phyloP scores from a whole-genome alignment of 1,140 invertebrate genomes.

The Bombus terrestris region DNA sequence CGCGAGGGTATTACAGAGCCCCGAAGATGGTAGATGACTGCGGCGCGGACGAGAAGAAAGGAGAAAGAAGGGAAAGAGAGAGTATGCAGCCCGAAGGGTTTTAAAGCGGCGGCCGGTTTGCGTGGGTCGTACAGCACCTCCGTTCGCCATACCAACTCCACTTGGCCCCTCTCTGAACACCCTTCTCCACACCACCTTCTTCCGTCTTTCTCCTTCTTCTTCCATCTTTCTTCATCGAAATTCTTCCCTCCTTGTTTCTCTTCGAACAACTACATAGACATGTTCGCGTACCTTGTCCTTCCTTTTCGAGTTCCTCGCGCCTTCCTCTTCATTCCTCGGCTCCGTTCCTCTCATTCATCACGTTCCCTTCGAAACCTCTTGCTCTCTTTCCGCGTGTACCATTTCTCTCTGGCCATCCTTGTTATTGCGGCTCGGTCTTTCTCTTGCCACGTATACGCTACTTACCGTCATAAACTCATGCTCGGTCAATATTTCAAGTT shows the following conservation, averaged over 20 bases:
- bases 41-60: constrained; percentile 10
- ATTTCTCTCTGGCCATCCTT: neutral
- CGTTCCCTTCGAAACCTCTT: constrained; percentile 42
- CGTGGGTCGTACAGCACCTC: constrained; percentile 75
- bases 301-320: constrained; percentile 18
- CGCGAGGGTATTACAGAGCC: constrained; percentile 69
- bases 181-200: neutral
- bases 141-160: constrained; percentile 66
- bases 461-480: constrained; percentile 66
- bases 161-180: constrained; percentile 47
- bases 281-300: constrained; percentile 27
- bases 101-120: constrained; percentile 70
- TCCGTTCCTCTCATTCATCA: constrained; percentile 44
- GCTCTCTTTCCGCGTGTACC: constrained; percentile 43
- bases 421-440: constrained; percentile 12
- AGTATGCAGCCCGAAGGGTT: constrained; percentile 56
- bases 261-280: neutral
- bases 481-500: constrained; percentile 63
- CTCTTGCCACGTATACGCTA: constrained; percentile 47
- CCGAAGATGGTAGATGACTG: constrained; percentile 68
- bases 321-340: neutral
- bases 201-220: neutral
- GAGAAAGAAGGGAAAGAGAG: constrained; percentile 44
- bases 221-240: neutral
- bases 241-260: neutral